Evolutionary conservation across 2,113 vertebrate genomes (phyloP), one percentile per base, ranked within the genome.

Genomic region (Glareola pratincola): DNA sequence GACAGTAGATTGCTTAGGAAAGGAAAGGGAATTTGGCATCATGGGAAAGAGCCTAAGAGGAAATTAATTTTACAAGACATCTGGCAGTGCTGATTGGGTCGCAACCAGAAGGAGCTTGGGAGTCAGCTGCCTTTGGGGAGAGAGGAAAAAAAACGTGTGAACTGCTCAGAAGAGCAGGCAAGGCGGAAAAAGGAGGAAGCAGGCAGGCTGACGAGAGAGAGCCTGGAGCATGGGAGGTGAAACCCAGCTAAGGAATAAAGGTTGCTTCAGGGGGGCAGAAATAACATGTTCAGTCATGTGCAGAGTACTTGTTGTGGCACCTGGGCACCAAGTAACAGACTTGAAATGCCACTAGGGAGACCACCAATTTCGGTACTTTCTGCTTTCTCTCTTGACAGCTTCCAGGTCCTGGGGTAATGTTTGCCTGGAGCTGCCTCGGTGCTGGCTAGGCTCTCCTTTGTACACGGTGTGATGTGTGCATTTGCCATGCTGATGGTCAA

Each of bases 41-140:
- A 34, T 71, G 91, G 87, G 90, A 96, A 87, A 80, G 47, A 85
- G 84, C 77, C 89, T 90, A 5, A 29, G 85, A 96, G 91, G 87
- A 92, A 96, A 92, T 91, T 87, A 73, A 95, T 95, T 91, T 94
- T 85, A 71, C 71, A 51, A 91, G 94, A 76, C 87, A 80, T 89
- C 74, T 94, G 93, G 93, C 87, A 83, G 45, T 67, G n/a, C 71
- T 97, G 94, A 72, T 36, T 68, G 89, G 53, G 43, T 82, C 85
- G 83, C 73, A 94, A 36, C 45, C 71, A 80, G 91, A 66, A 68
- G 4, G 64, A 89, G n/a, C 75, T 27, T 62, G 86, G 69, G 86
- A 95, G 56, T 59, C 56, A 51, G 66, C 57, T 94, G 92, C 80
- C 77, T 78, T 79, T 85, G 68, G 54, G 77, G 67, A 62, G 74